Percentiles rank a stretch among this genome's conserved stretches.
Conservation (phyloP, 2,113 vertebrate species). For the Coryphaenoides rupestris region DNA sequence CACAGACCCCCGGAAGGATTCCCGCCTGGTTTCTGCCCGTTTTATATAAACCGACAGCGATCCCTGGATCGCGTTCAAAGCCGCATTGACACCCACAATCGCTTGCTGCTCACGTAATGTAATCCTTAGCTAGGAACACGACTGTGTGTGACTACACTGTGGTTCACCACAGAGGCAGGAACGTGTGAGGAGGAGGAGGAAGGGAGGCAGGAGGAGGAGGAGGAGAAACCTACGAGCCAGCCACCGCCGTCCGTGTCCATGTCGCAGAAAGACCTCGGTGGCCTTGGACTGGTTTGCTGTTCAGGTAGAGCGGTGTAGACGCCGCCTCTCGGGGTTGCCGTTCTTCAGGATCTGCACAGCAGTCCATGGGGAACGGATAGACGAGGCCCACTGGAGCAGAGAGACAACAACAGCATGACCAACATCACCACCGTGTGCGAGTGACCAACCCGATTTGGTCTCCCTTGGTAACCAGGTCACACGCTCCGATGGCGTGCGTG, state of each 20-base stretch:
- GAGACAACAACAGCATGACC: too few relatives aligned
- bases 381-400: slow-evolving; percentile 59
- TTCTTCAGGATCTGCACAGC: slow-evolving; percentile 80
- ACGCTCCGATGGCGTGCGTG: too few relatives aligned
- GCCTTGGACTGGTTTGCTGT: slow-evolving; percentile 62
- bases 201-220: too few relatives aligned
- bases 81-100: neutral
- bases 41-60: neutral
- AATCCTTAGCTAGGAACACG: neutral
- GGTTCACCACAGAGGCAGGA: too few relatives aligned
- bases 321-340: slow-evolving; percentile 64
- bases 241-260: slow-evolving; percentile 83
- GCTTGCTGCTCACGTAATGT: neutral
- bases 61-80: too few relatives aligned
- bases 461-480: too few relatives aligned
- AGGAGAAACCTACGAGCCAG: slow-evolving; percentile 76
- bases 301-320: slow-evolving; percentile 78
- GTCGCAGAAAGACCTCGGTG: slow-evolving; percentile 81
- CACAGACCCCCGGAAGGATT: too few relatives aligned
- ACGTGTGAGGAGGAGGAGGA: neutral
- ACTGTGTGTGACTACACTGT: neutral
- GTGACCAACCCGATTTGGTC: too few relatives aligned
- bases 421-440: too few relatives aligned
- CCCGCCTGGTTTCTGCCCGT: too few relatives aligned
- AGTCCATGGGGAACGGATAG: slow-evolving; percentile 78